Evolutionary conservation across 2,797 vertebrate genomes (phyloP), one percentile per base, ranked within the genome.

Genomic region (Propithecus perrieri): DNA sequence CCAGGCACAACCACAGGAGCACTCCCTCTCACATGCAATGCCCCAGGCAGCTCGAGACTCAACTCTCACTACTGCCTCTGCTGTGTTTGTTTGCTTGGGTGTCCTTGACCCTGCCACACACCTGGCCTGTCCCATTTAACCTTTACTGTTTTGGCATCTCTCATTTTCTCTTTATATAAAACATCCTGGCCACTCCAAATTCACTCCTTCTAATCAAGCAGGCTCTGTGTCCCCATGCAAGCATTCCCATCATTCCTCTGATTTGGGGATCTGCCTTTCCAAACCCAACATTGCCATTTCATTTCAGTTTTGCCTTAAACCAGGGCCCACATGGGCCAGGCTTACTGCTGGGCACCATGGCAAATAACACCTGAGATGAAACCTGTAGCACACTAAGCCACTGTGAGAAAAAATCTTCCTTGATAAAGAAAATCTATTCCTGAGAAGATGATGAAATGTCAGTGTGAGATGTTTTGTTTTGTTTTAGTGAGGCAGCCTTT

Each of bases 1-100:
- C 33, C 53, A 17, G n/a, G 14, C 22, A 6, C 17, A 22, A 4
- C 15, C 4, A 0, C 53, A 11, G 0, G 6, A 14, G 0, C 35
- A n/a, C 7, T 5, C 6, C 12, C n/a, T 28, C 41, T 22, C 48
- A 18, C 2, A 17, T 26, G 46, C n/a, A 48, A 0, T 35, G 67
- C 55, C 43, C 65, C 26, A 38, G 35, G 76, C 0, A 20, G 38
- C 33, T 38, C 4, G 0, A 69, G 26, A 17, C 33, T 53, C 59
- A 28, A 4, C 0, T 8, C 26, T 48, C 3, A 26, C 18, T 48
- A 26, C 43, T 74, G 18, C 17, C 26, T 30, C 65, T 94, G n/a
- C 55, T 59, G 0, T 78, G 0, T 63, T 7, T 38, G 2, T 65
- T 50, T 76, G 7, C 4, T 55, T 72, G 43, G 5, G 17, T 78